Evolutionary conservation across 2,888 invertebrate genomes (phyloP).

Genomic region (Oligia strigilis): DNA sequence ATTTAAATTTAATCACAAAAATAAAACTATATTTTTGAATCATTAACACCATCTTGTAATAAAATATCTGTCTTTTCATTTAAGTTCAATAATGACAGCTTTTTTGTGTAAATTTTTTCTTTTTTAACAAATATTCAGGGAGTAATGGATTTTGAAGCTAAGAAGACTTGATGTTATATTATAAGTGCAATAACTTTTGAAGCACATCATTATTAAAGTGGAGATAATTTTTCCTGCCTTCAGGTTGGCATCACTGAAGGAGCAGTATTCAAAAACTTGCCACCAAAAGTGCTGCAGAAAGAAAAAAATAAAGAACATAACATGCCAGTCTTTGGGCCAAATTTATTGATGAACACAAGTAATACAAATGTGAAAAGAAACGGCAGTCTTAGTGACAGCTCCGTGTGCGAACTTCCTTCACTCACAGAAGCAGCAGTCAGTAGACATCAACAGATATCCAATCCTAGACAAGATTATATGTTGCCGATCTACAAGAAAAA

Average conservation of each 20-base stretch:
- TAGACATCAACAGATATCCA: conserved; percentile 76
- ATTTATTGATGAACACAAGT: conserved; percentile 70
- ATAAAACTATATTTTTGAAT: conserved; percentile 23
- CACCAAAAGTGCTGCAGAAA: conserved; percentile 86
- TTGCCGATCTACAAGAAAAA: conserved; percentile 74
- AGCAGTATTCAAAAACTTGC: conserved; percentile 88
- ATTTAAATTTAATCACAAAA: conserved; percentile 32
- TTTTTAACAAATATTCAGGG: conserved; percentile 80
- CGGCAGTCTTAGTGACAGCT: conserved; percentile 86
- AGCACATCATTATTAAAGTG: conserved; percentile 90
- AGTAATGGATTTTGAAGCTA: conserved; percentile 87
- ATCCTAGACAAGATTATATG: conserved; percentile 72
- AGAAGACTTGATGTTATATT: conserved; percentile 86
- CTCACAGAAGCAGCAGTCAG: conserved; percentile 76
- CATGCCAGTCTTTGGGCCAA: conserved; percentile 79
- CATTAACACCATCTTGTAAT: conserved; percentile 58
- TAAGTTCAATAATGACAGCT: conserved; percentile 59
- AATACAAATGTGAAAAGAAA: conserved; percentile 75
- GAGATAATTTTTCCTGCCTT: conserved; percentile 91
- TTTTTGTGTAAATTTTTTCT: conserved; percentile 70
- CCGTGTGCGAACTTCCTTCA: conserved; percentile 80
- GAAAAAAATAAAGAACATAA: conserved; percentile 80
- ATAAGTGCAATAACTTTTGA: conserved; percentile 83
- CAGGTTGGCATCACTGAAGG: conserved; percentile 91
- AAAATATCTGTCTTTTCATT: conserved; percentile 58